Base-by-base conservation (phyloP, 2,888 invertebrate genomes). In the Drosophila fungiperda region DNA sequence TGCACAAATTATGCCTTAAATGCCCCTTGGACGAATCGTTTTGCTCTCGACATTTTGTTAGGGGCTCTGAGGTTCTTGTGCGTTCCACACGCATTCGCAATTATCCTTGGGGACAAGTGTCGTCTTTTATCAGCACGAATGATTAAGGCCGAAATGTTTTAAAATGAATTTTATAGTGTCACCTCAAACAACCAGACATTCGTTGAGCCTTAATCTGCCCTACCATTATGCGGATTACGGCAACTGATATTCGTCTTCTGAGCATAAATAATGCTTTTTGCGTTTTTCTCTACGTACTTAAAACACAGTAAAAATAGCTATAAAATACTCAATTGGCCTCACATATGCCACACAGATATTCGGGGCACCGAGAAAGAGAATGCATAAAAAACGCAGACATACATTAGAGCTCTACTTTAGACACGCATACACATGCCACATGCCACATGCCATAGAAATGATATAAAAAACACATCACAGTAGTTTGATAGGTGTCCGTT, bases 61-160 rank as follows among this genome's bases (percentile, higher is more conserved):
- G 36, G 11, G 50, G 6, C 9, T 35, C 5, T 17, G 17, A 52
- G 26, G 40, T 52, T 38, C 48, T 59, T 64, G 61, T 58, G 52
- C 26, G 70, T 77, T 71, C 68, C 78, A 79, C 80, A 82, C 76
- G 71, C 80, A 79, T 72, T 72, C 76, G 73, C 89, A 87, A 87
- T 85, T 87, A 89, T 87, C 87, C 82, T 80, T 45, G 57, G 83
- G 89, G 83, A 87, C 79, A 87, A 87, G 73, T 84, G 89, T 85
- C 85, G 83, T 71, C 69, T 82, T 76, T 89, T 87, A 83, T 87
- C 83, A 83, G 76, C 76, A 75, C 80, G 73, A 87, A 85, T 89
- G 89, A 89, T 89, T 87, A 83, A 78, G 76, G 62, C 60, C 72
- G 59, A 80, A 85, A 80, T 89, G 76, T 85, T 80, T 85, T 80